phyloP scores from a whole-genome alignment of 2,888 invertebrate genomes.

The Ochropacha duplaris region DNA sequence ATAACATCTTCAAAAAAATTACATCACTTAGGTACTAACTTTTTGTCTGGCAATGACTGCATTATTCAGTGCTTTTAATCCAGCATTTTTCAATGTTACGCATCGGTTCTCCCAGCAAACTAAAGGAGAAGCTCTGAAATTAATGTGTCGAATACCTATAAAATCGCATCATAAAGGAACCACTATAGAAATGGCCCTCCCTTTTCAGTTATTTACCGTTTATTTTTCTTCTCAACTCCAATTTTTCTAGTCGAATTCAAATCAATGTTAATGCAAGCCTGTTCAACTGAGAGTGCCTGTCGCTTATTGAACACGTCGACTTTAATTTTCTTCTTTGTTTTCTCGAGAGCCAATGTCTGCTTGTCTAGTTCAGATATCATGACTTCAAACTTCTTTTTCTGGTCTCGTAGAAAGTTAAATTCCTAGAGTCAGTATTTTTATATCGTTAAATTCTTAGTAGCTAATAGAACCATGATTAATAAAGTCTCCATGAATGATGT shows the following conservation, averaged over 20 bases:
- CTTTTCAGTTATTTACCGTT: slow-evolving; percentile 28
- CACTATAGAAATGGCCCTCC: neutral
- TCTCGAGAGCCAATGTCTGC: slow-evolving; percentile 42
- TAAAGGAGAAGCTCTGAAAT: slow-evolving; percentile 51
- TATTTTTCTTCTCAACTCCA: slow-evolving; percentile 40
- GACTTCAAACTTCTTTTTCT: slow-evolving; percentile 61
- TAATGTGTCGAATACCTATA: too few relatives aligned
- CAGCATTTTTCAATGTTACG: slow-evolving; percentile 53
- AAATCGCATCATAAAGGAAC: too few relatives aligned
- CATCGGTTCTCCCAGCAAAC: slow-evolving; percentile 64
- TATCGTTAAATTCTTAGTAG: too few relatives aligned
- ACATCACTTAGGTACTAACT: slow-evolving; percentile 37
- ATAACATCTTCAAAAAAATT: slow-evolving; percentile 1
- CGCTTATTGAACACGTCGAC: slow-evolving; percentile 56
- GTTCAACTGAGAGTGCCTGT: slow-evolving; percentile 56
- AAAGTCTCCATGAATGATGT: neutral
- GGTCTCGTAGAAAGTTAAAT: slow-evolving; percentile 54
- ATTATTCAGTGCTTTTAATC: slow-evolving; percentile 56
- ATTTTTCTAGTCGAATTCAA: slow-evolving; percentile 18
- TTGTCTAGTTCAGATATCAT: slow-evolving; percentile 49
- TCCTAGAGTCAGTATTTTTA: slow-evolving; percentile 43
- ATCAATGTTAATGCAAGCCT: slow-evolving; percentile 43
- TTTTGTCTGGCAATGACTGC: slow-evolving; percentile 61
- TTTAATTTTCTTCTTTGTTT: slow-evolving; percentile 55
- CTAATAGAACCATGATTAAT: too few relatives aligned